Conservation (phyloP, 2,113 vertebrate species). For the Choloepus hoffmanni region DNA sequence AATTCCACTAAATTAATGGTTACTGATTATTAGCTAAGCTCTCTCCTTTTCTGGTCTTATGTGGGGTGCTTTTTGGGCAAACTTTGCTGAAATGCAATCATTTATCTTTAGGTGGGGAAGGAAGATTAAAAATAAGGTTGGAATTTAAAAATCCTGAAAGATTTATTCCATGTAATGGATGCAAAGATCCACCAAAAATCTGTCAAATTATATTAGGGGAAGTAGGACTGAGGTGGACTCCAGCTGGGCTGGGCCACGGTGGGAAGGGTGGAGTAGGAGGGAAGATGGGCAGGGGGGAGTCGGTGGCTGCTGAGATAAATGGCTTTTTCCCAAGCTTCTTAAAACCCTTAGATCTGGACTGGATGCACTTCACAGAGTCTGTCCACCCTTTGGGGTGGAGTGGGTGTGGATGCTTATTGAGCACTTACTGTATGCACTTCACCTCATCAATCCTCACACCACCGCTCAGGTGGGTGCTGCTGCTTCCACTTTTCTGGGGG, state of each 20-base stretch:
- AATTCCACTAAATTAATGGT: slow-evolving; percentile 50
- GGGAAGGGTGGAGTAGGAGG: neutral
- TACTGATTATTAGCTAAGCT: slow-evolving; percentile 56
- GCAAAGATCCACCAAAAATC: neutral
- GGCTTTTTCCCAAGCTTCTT: neutral
- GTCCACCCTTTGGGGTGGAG: fast-evolving
- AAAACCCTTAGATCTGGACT: neutral
- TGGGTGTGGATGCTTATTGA: neutral
- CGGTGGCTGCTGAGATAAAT: neutral
- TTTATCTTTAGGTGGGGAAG: slow-evolving; percentile 50
- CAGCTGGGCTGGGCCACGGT: neutral
- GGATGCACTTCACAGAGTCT: neutral
- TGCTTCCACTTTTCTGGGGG: neutral
- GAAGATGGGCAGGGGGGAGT: too few relatives aligned
- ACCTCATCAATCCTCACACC: fast-evolving
- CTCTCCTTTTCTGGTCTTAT: neutral
- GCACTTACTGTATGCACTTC: neutral
- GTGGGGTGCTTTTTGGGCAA: neutral
- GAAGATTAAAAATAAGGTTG: neutral
- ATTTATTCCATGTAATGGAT: neutral
- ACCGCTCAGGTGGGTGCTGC: fast-evolving
- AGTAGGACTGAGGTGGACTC: neutral
- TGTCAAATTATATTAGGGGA: neutral
- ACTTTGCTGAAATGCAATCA: slow-evolving; percentile 46
- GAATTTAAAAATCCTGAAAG: neutral